Conservation (phyloP, 2,113 vertebrate species). For the Picathartes gymnocephalus region DNA sequence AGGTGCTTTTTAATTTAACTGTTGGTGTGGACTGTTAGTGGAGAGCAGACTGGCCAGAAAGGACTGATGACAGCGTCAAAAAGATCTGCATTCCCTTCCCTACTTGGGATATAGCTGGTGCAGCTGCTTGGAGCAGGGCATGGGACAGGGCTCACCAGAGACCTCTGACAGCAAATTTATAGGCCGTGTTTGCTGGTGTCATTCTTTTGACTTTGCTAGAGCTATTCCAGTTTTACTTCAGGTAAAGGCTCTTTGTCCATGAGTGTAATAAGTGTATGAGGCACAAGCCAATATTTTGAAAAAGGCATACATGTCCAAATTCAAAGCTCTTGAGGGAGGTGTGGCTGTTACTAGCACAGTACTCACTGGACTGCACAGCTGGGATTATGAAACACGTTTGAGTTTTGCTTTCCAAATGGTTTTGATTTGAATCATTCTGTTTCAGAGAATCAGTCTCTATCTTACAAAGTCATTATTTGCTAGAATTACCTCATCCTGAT, state of each 20-base stretch:
- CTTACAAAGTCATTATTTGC: neutral
- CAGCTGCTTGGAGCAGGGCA: neutral
- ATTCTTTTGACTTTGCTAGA: neutral
- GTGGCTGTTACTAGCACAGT: neutral
- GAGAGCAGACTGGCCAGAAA: neutral
- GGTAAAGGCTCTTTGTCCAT: neutral
- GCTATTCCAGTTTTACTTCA: neutral
- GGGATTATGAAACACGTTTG: neutral
- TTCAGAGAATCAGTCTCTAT: neutral
- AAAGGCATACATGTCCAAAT: neutral
- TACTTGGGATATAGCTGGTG: accelerated
- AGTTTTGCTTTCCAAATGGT: neutral
- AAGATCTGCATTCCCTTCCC: neutral
- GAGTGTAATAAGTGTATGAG: accelerated
- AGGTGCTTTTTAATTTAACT: neutral
- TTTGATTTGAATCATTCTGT: neutral
- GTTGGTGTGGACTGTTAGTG: neutral
- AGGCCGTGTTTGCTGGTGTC: neutral
- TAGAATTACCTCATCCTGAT: neutral
- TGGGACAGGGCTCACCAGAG: neutral
- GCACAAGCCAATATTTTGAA: neutral
- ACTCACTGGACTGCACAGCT: neutral
- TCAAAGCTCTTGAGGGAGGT: neutral
- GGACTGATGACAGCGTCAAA: neutral
- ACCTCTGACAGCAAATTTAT: neutral